Base-by-base conservation (phyloP, 1,140 invertebrate species). In the Idris sp. region DNA sequence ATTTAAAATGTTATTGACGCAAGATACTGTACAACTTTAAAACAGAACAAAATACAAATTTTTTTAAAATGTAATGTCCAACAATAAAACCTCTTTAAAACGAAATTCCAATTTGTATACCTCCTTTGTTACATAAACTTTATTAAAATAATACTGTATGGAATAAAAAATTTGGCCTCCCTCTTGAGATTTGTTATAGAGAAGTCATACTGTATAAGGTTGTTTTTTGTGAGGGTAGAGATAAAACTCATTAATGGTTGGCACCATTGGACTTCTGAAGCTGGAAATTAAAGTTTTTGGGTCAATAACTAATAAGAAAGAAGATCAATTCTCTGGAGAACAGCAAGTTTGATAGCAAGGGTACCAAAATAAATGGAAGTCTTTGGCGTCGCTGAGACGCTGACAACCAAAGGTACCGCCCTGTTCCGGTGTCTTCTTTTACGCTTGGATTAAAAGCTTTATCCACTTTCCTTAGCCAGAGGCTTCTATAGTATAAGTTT, bases 401-500 rank as follows among this genome's bases (percentile, higher is more conserved):
- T 81, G 80, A 83, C 81, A 81, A 68, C 22, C 62, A 56, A 41
- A 64, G 41, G 68, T 75, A 72, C 48, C 74, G 49, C 71, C 72
- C 72, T 65, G 44, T 62, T 68, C 61, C 71, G 74, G 74, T 76
- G 58, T 81, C 80, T 81, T 81, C 78, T 80, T 81, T 53, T 76
- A 77, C 79, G 67, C 65, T 74, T 38, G 80, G 81, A 84, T 84
- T 84, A 84, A 84, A 84, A 83, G 83, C 83, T 80, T 71, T 61
- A 51, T 46, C 64, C 62, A 28, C 69, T 67, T 73, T 61, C 68
- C 72, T 74, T 53, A 56, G 7, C 33, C 26, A n/a, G 11, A 36
- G 40, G 26, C 41, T 62, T 62, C 49, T 41, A 33, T 64, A 4
- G 26, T 33, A 15, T 43, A 68, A 58, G 58, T 48, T 41, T 72